phyloP scores from a whole-genome alignment of 2,797 vertebrate species.

The Avahi laniger region DNA sequence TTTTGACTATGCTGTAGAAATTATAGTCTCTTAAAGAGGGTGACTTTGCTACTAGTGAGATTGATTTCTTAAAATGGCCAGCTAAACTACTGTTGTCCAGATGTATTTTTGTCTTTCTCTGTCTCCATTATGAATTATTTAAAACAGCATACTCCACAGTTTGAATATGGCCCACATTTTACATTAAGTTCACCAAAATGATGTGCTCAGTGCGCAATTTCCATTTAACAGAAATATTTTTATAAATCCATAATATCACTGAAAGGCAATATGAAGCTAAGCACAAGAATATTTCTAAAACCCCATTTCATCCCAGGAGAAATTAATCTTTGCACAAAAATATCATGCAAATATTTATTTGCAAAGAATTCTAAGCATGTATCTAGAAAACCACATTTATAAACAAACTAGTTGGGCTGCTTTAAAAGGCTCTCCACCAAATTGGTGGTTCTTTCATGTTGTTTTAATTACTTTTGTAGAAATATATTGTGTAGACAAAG shows the following conservation, averaged over 20 bases:
- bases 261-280: background rate
- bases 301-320: slow-evolving; percentile 27
- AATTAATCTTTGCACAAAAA: slow-evolving; percentile 59
- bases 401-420: slow-evolving; percentile 52
- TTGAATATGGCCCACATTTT: slow-evolving; percentile 37
- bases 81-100: background rate
- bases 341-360: slow-evolving; percentile 67
- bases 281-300: slow-evolving; percentile 53
- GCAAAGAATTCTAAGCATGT: slow-evolving; percentile 63
- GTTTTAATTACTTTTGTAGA: slow-evolving; percentile 52
- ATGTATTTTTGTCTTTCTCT: slow-evolving; percentile 13
- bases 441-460: slow-evolving; percentile 28
- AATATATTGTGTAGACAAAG: slow-evolving; percentile 16
- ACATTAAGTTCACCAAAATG: slow-evolving; percentile 55
- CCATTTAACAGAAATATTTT: slow-evolving; percentile 45
- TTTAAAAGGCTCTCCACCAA: slow-evolving; percentile 54
- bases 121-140: slow-evolving; percentile 47
- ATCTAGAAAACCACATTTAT: slow-evolving; percentile 58
- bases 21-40: background rate
- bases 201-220: background rate
- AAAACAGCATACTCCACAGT: background rate
- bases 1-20: background rate
- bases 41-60: background rate
- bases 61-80: slow-evolving; percentile 13
- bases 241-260: slow-evolving; percentile 37